These are phyloP conservation scores for Caretta caretta DNA, from an alignment of 2,113 vertebrate species.

Conservation along the genomic window DNA sequence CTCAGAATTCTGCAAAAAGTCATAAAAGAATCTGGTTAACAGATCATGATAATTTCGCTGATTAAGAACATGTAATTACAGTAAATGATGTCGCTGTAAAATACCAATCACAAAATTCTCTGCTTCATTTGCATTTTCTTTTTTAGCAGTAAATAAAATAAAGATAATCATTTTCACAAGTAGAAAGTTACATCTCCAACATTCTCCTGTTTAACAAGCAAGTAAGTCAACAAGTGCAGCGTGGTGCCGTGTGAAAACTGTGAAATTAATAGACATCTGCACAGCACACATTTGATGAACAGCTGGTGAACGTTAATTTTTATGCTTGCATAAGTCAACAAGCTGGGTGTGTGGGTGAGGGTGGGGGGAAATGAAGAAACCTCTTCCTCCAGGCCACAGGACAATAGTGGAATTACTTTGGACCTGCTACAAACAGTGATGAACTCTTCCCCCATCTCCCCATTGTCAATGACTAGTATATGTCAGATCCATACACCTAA, in stretches of 20 bases:
- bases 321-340: background rate
- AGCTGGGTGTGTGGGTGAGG: background rate
- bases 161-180: conserved; percentile 9
- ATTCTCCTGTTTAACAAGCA: conserved; percentile 37
- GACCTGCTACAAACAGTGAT: background rate
- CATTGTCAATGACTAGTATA: background rate
- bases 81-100: conserved; percentile 35
- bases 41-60: conserved; percentile 28
- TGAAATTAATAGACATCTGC: background rate
- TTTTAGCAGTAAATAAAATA: conserved; percentile 36
- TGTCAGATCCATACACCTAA: background rate
- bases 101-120: conserved; percentile 60
- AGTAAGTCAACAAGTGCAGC: background rate
- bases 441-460: background rate
- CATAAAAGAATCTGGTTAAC: conserved; percentile 65
- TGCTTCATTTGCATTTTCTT: conserved; percentile 44
- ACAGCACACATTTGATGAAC: background rate
- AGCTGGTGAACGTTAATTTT: background rate
- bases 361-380: background rate
- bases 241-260: background rate
- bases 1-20: conserved; percentile 85
- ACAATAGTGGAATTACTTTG: background rate
- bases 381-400: background rate
- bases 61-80: conserved; percentile 58
- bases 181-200: conserved; percentile 2